Conservation (phyloP, 2,113 vertebrate species). For the Synodontis membranacea region DNA sequence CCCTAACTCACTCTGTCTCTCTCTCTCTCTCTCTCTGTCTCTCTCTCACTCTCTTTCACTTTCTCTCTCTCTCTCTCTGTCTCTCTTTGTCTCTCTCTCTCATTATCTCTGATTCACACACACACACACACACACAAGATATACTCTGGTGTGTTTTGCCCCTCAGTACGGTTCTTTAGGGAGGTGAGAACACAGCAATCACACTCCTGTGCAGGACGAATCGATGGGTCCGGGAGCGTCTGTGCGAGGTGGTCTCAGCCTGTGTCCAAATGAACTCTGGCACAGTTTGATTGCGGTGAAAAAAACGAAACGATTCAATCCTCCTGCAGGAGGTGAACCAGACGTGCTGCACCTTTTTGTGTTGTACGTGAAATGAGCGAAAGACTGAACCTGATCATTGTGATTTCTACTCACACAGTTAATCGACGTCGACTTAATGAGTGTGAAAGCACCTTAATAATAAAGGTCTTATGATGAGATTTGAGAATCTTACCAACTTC, state of each 20-base stretch:
- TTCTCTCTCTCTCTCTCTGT: not conserved
- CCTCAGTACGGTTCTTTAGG: not conserved
- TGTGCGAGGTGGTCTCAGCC: not conserved
- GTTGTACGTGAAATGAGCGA: not conserved
- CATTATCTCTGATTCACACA: conserved; percentile 12
- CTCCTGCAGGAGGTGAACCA: not conserved
- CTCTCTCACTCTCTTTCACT: too few species aligned
- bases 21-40: not conserved
- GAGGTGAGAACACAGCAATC: not conserved
- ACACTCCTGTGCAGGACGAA: not conserved
- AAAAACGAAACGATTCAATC: not conserved
- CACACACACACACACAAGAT: conserved; percentile 9
- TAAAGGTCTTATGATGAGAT: not conserved
- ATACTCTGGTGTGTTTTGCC: not conserved
- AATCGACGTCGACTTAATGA: too few species aligned
- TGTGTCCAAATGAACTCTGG: not conserved
- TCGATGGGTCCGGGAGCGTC: not conserved
- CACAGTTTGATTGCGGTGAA: not conserved
- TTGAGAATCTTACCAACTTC: not conserved
- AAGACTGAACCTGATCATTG: not conserved
- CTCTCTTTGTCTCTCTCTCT: not conserved
- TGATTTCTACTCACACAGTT: not conserved
- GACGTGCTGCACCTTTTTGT: not conserved
- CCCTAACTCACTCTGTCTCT: too few species aligned
- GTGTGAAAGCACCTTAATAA: not conserved